A percentile compares a stretch with the other conserved stretches of the same genome.
Evolutionary conservation across 2,888 invertebrate species (phyloP).

Genomic region (Hypomecis atomaria): DNA sequence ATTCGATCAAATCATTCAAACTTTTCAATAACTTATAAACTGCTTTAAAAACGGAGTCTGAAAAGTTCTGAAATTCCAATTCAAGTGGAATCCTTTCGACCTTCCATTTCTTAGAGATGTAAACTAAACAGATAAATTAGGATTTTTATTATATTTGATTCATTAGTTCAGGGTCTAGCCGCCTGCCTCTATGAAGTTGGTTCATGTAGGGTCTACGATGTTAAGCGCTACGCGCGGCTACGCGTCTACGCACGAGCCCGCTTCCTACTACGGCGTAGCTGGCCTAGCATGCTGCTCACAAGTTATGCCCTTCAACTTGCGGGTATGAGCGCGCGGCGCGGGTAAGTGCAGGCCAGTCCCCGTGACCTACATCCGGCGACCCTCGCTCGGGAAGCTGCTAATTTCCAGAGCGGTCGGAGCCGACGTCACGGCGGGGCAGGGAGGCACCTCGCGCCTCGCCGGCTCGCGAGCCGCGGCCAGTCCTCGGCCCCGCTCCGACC

Average conservation of each 20-base stretch:
- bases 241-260: slow-evolving; percentile 44
- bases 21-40: slow-evolving; percentile 7
- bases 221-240: slow-evolving; percentile 42
- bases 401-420: slow-evolving; percentile 77
- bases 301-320: slow-evolving; percentile 82
- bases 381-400: slow-evolving; percentile 84
- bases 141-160: too few species aligned
- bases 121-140: background rate
- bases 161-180: too few species aligned
- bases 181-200: background rate
- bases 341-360: slow-evolving; percentile 83
- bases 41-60: slow-evolving; percentile 27
- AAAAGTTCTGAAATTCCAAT: slow-evolving; percentile 47
- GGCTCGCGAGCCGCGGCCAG: slow-evolving; percentile 70
- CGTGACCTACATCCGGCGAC: slow-evolving; percentile 83
- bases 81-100: slow-evolving; percentile 7
- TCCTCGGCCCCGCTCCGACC: slow-evolving; percentile 74
- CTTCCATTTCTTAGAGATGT: background rate
- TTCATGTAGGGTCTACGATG: slow-evolving; percentile 13
- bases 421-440: slow-evolving; percentile 74
- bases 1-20: slow-evolving; percentile 2
- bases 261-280: slow-evolving; percentile 32
- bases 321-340: slow-evolving; percentile 77
- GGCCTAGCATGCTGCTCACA: slow-evolving; percentile 54
- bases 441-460: slow-evolving; percentile 66